A percentile compares a stretch with the other conserved stretches of the same genome.
Conservation (phyloP, 2,797 vertebrate species). For the Knipowitschia caucasica region DNA sequence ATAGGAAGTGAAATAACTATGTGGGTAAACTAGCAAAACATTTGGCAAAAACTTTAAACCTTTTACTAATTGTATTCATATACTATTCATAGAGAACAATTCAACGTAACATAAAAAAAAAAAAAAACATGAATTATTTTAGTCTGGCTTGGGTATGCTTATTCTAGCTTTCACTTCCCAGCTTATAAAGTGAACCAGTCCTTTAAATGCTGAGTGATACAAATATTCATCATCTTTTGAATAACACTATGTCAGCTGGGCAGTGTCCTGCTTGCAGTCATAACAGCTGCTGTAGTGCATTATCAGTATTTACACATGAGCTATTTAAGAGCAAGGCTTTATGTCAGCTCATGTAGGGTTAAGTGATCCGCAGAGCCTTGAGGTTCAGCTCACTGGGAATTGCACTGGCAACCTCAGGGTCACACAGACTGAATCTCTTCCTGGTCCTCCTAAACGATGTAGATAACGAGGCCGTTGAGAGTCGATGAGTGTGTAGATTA, state of each 20-base stretch:
- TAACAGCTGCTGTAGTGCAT: neutral
- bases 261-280: neutral
- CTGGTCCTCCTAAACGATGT: slow-evolving; percentile 60
- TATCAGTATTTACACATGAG: slow-evolving; percentile 23
- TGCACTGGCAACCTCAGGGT: slow-evolving; percentile 75
- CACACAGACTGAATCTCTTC: slow-evolving; percentile 65
- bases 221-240: too few relatives aligned
- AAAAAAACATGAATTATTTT: too few relatives aligned
- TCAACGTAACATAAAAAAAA: too few relatives aligned
- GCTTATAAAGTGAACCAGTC: too few relatives aligned
- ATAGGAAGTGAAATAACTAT: too few relatives aligned
- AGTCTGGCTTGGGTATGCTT: too few relatives aligned
- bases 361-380: slow-evolving; percentile 44
- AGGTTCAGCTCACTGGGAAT: slow-evolving; percentile 59
- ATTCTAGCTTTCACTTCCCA: too few relatives aligned
- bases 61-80: too few relatives aligned
- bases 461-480: slow-evolving; percentile 73
- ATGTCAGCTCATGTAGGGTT: slow-evolving; percentile 49
- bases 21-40: too few relatives aligned
- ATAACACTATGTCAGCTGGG: neutral
- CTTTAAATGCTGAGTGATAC: too few relatives aligned
- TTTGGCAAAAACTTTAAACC: too few relatives aligned
- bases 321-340: slow-evolving; percentile 38
- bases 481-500: slow-evolving; percentile 71
- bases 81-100: too few relatives aligned